Percentiles rank a stretch among this genome's conserved stretches.
These are phyloP conservation scores for Megaceryle maxima DNA, from an alignment of 2,113 vertebrate genomes.

Conservation along the genomic window DNA sequence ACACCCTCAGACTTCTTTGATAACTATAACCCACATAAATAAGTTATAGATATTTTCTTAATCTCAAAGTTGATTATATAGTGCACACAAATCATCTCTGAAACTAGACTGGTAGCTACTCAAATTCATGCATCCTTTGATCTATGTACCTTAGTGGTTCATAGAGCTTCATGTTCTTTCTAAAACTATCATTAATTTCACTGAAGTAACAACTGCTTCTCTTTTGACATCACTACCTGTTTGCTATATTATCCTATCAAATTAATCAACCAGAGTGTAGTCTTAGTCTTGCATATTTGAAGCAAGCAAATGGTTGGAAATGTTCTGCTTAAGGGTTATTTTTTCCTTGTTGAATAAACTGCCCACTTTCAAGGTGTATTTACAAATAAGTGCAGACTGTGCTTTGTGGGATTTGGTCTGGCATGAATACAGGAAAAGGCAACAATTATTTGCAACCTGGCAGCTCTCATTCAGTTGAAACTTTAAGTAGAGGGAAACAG, in stretches of 20 bases:
- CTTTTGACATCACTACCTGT: background rate
- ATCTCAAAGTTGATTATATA: background rate
- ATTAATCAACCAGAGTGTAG: background rate
- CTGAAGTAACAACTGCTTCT: background rate
- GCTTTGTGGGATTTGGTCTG: background rate
- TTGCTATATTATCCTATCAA: background rate
- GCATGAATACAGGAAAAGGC: background rate
- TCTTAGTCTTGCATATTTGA: background rate
- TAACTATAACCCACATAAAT: background rate
- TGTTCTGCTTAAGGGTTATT: background rate
- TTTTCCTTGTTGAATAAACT: background rate
- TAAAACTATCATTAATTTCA: background rate
- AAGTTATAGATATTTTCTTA: background rate
- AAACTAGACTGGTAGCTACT: background rate
- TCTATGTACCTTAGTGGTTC: background rate
- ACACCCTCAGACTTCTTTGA: background rate
- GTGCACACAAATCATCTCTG: background rate
- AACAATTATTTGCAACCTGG: background rate
- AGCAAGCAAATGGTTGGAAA: background rate
- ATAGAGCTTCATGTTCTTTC: background rate
- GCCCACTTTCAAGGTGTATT: background rate
- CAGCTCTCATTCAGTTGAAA: background rate
- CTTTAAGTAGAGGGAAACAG: background rate
- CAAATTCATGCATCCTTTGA: background rate
- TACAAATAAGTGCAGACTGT: background rate